These are phyloP conservation scores for Conomelus anceps DNA, from an alignment of 2,888 invertebrate genomes.

Conservation along the genomic window DNA sequence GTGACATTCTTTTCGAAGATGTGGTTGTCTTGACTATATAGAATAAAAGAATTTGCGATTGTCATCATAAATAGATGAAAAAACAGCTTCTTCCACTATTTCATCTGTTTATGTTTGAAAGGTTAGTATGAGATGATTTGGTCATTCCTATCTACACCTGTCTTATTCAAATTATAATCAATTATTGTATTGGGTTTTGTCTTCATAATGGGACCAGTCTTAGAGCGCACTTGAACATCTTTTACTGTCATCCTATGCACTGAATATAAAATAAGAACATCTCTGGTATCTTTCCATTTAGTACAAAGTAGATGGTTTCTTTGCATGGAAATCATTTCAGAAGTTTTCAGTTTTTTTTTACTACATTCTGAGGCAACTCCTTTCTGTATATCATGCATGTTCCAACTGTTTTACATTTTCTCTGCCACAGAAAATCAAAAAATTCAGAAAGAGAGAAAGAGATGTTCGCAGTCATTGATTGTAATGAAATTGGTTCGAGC, in stretches of 20 bases:
- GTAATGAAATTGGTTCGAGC: too few species aligned
- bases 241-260: conserved; percentile 24
- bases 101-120: not conserved
- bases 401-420: conserved; percentile 3
- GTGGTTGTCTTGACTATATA: not conserved
- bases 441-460: too few species aligned
- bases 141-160: not conserved
- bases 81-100: conserved; percentile 8
- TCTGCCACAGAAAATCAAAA: conserved; percentile 12
- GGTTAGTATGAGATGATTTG: not conserved
- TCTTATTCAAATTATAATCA: not conserved
- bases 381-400: conserved; percentile 10
- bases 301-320: conserved; percentile 4
- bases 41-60: not conserved
- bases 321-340: conserved; percentile 2
- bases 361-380: conserved; percentile 9
- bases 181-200: not conserved
- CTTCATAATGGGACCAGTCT: not conserved
- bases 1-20: not conserved
- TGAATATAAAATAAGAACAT: conserved; percentile 2
- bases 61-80: not conserved
- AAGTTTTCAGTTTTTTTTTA: conserved; percentile 10
- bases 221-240: not conserved
- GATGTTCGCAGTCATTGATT: too few species aligned
- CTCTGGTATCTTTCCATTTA: conserved; percentile 16